Base-by-base conservation (phyloP, 2,113 vertebrate species). In the Marmota flaviventris region DNA sequence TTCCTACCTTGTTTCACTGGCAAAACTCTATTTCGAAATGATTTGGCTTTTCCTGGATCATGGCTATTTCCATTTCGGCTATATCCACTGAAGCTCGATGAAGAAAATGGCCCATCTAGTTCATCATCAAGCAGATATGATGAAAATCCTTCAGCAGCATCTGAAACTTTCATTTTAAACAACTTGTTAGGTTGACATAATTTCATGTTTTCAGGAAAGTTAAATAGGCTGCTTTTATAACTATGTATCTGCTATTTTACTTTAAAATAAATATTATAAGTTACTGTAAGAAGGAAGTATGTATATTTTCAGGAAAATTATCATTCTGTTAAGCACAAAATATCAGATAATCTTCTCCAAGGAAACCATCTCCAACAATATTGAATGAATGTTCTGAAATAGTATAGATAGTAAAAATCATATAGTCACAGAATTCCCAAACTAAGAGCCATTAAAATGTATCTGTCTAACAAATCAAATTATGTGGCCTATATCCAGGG, bases 81-180 rank as follows among this genome's bases (percentile, higher is more conserved):
- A 97, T 98, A 98, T n/a, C 96, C 98, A 97, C 98, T 99, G 75
- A 99, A 99, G 97, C 98, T 98, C 0, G 99, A 99, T 2, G 99
- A 98, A 67, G 99, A 99, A 61, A 99, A 98, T 76, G 99, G 99
- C 29, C 99, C 99, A 87, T 99, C 98, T 69, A 97, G 79, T 86
- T 99, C 98, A 97, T 99, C 99, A 95, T 99, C 99, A 77, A 98
- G 97, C 96, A 98, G 98, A 96, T 98, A 99, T 63, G 96, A 97
- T 92, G 97, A 98, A 96, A 98, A 98, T 91, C 99, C 99, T 97
- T 99, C 99, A 87, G 98, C 98, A 97, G 98, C 98, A 97, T 99
- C 99, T 98, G 99, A 99, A 98, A 99, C 99, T 99, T 97, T 85
- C 0, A 75, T 96, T 96, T 95, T 69, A 89, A 89, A 24, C 94